Evolutionary conservation across 2,113 vertebrate genomes (phyloP).

Genomic region (Syrmaticus mikado): DNA sequence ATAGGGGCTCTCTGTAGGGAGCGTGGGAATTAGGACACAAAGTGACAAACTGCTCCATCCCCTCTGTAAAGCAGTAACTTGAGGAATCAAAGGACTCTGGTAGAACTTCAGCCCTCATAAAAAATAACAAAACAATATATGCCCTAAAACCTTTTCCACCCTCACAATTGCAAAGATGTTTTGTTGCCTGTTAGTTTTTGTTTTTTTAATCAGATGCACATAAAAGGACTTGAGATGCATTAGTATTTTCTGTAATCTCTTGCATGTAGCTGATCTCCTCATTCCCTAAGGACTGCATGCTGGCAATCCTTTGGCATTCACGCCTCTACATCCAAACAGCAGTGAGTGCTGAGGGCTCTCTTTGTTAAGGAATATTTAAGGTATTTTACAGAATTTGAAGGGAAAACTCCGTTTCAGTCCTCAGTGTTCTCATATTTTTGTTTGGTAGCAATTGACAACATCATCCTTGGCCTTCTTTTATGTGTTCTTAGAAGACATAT

Average conservation of each 20-base stretch:
- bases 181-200: not conserved
- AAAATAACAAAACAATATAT: not conserved
- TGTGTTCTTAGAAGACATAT: not conserved
- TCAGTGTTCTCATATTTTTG: not conserved
- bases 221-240: not conserved
- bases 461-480: not conserved
- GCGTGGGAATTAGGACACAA: conserved; percentile 57
- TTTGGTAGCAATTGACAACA: not conserved
- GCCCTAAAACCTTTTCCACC: not conserved
- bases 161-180: rapidly evolving
- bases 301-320: not conserved
- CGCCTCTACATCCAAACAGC: not conserved
- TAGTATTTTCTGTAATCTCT: not conserved
- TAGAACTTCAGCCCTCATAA: conserved; percentile 8
- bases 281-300: not conserved
- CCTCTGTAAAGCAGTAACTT: not conserved
- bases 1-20: conserved; percentile 31
- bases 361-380: not conserved
- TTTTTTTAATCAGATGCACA: not conserved
- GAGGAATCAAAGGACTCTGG: conserved; percentile 42
- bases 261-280: not conserved
- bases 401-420: not conserved
- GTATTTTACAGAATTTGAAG: conserved; percentile 14
- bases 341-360: not conserved
- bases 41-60: not conserved